A percentile compares a stretch with the other conserved stretches of the same genome.
These are phyloP conservation scores for Oryzias woworae DNA, from an alignment of 2,113 vertebrate genomes.

Conservation along the genomic window DNA sequence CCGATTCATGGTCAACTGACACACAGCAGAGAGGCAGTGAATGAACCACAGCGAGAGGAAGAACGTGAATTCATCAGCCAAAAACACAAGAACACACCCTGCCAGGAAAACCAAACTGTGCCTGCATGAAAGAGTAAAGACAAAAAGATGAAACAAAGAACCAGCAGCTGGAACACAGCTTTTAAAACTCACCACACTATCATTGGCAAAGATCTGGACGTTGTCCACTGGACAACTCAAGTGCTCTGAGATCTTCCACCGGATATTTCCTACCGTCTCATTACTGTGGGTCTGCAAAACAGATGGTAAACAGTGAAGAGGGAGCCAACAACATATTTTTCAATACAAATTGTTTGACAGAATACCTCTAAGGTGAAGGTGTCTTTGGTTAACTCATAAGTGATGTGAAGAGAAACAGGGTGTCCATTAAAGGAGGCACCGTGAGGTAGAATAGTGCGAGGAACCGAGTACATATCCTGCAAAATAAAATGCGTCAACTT, in stretches of 20 bases:
- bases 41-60: not conserved
- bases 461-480: constrained; percentile 96
- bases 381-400: constrained; percentile 98
- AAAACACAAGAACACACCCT: not conserved
- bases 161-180: not conserved
- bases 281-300: constrained; percentile 93
- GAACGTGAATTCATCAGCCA: not conserved
- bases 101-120: not conserved
- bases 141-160: not conserved
- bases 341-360: not conserved
- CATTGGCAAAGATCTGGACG: constrained; percentile 98
- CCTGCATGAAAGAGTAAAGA: not conserved
- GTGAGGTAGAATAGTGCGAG: constrained; percentile 99
- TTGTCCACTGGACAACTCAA: constrained; percentile 95
- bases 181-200: constrained; percentile 87
- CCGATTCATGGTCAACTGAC: constrained; percentile 93
- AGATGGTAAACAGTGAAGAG: constrained; percentile 39
- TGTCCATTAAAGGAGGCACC: constrained; percentile 98
- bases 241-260: constrained; percentile 98
- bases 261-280: constrained; percentile 93
- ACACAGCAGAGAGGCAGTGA: constrained; percentile 5
- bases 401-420: constrained; percentile 93
- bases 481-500: constrained; percentile 1
- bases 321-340: not conserved
- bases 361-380: constrained; percentile 93